Conservation (phyloP, 2,888 invertebrate species). For the Hydraecia micacea region DNA sequence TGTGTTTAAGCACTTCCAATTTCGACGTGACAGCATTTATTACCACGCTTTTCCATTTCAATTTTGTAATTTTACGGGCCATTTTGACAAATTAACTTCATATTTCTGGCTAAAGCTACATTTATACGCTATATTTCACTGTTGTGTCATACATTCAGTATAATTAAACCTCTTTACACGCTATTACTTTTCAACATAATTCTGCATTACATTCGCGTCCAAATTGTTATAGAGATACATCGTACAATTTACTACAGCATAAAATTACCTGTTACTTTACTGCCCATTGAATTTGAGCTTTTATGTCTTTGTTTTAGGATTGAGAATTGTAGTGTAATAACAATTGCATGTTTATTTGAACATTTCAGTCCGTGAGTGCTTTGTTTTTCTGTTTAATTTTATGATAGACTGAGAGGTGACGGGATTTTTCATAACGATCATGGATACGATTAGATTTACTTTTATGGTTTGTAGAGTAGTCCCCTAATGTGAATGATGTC, state of each 20-base stretch:
- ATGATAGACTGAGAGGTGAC: too few species aligned
- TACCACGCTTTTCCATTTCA: not conserved
- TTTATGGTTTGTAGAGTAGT: too few species aligned
- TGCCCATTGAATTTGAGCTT: slow-evolving; percentile 29
- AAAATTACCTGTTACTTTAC: slow-evolving; percentile 52
- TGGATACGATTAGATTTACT: too few species aligned
- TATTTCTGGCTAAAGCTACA: not conserved
- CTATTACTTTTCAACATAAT: slow-evolving; percentile 29
- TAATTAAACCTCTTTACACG: slow-evolving; percentile 29
- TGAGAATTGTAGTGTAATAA: slow-evolving; percentile 14
- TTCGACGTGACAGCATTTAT: not conserved
- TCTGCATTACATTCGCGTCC: slow-evolving; percentile 24
- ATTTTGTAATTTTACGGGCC: not conserved
- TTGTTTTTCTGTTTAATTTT: slow-evolving; percentile 45
- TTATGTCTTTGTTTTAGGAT: slow-evolving; percentile 25
- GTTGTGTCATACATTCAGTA: not conserved
- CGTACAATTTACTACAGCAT: slow-evolving; percentile 39
- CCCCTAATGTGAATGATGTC: too few species aligned
- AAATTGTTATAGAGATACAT: slow-evolving; percentile 53
- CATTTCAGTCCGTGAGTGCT: slow-evolving; percentile 14
- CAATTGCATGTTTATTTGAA: slow-evolving; percentile 13
- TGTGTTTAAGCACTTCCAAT: not conserved
- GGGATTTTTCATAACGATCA: too few species aligned
- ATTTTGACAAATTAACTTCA: slow-evolving; percentile 12
- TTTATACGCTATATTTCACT: slow-evolving; percentile 18